Base-by-base conservation (phyloP, 1,140 invertebrate species). In the Berghia stephanieae region DNA sequence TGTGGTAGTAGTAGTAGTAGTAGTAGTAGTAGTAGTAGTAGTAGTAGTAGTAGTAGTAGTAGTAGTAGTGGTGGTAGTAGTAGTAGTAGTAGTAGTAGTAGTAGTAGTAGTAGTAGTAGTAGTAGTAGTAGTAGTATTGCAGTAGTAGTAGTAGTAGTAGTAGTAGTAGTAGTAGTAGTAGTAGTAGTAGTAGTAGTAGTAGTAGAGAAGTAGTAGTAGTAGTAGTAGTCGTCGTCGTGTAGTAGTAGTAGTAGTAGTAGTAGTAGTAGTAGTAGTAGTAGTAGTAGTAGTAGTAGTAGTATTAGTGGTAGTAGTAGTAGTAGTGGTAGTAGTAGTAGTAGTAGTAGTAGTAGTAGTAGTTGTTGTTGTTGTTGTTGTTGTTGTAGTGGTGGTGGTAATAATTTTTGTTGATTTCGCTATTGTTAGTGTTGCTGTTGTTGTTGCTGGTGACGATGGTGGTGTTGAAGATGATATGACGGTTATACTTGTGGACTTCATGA, bases 111-210 rank as follows among this genome's bases (percentile, higher is more conserved):
- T 68, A 66, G 71, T 74, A 1, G 68, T 2, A 42, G 68, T 70
- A 42, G 42, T n/a, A n/a, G n/a, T n/a, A n/a, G n/a, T n/a, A n/a
- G n/a, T n/a, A n/a, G n/a, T n/a, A n/a, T n/a, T n/a, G n/a, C n/a
- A n/a, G n/a, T n/a, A n/a, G n/a, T n/a, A n/a, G n/a, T n/a, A n/a
- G n/a, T n/a, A n/a, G n/a, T n/a, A n/a, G 46, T 49, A 13, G 13
- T 49, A 16, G 46, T 49, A 16, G 46, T 13, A 16, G 13, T 49
- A 16, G 13, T 13, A 16, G n/a, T n/a, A n/a, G n/a, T n/a, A n/a
- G n/a, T n/a, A 42, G 68, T 70, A 42, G 68, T 70, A 42, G 2
- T 43, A 63, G 71, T 66, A 74, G 71, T 74, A 63, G 49, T 44
- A 43, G 2, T 71, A 71, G 34, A 63, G 49, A n/a, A 63, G 49